Base-by-base conservation (phyloP, 2,888 invertebrate genomes). In the Adineta ricciae region DNA sequence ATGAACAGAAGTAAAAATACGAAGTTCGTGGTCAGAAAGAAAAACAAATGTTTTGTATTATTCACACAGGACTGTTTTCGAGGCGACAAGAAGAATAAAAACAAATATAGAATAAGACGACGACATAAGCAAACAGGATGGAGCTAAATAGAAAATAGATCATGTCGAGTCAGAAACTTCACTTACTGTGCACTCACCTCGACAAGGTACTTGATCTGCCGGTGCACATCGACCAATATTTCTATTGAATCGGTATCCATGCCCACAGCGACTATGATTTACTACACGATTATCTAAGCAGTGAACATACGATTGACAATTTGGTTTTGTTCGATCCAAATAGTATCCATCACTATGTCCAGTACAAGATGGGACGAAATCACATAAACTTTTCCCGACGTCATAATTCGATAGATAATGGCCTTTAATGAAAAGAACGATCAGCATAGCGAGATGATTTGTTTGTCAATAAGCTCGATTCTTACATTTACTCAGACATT, bases 151-250 rank as follows among this genome's bases (percentile, higher is more conserved):
- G 46, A 46, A 5, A 46, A 46, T 46, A 11, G 11, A 46, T 11
- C n/a, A n/a, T n/a, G n/a, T n/a, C n/a, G n/a, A n/a, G n/a, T n/a
- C n/a, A n/a, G n/a, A n/a, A n/a, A n/a, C n/a, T n/a, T n/a, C n/a
- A n/a, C n/a, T n/a, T n/a, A n/a, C n/a, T n/a, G n/a, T n/a, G 11
- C n/a, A 56, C 64, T 64, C 16, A 64, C 64, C 84, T 11, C 78
- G 83, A 41, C 86, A 86, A 38, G 36, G 19, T n/a, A 86, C 86
- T 52, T 82, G 41, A 41, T 54, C 72, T 7, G 84, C 49, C 19
- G 84, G 86, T 82, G 84, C 84, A 78, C 86, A 86, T 24, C 86
- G 52, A 36, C 86, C 86, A n/a, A 82, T 84, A 56, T 78, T 84
- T 82, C 84, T 84, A 84, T 86, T 86, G 52, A 86, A 86, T 46